Evolutionary conservation across 2,113 vertebrate genomes (phyloP).

Genomic region (Centropristis striata): DNA sequence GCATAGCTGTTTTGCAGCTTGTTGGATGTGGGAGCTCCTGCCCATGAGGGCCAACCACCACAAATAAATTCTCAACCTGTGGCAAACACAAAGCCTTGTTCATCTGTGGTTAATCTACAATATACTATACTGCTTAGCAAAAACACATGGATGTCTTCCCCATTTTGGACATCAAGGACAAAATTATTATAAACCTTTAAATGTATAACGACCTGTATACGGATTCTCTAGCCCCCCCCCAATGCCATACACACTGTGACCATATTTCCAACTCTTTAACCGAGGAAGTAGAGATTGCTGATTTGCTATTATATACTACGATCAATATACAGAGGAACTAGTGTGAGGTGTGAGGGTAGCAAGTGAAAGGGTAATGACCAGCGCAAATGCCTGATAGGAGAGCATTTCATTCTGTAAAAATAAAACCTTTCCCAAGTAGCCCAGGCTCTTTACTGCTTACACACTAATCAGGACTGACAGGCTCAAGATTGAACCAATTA

Average conservation of each 20-base stretch:
- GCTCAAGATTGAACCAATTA: slow-evolving; percentile 86
- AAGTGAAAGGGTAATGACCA: slow-evolving; percentile 59
- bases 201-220: slow-evolving; percentile 37
- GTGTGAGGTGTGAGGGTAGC: slow-evolving; percentile 22
- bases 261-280: slow-evolving; percentile 54
- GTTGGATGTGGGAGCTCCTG: slow-evolving; percentile 26
- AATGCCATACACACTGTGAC: slow-evolving; percentile 75
- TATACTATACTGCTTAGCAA: slow-evolving; percentile 55
- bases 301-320: slow-evolving; percentile 45
- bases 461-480: slow-evolving; percentile 83
- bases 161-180: slow-evolving; percentile 51
- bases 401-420: slow-evolving; percentile 69
- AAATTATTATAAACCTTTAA: slow-evolving; percentile 53
- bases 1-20: slow-evolving; percentile 43
- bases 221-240: slow-evolving; percentile 41
- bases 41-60: slow-evolving; percentile 10
- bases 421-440: slow-evolving; percentile 63
- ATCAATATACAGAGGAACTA: slow-evolving; percentile 56
- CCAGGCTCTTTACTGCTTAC: slow-evolving; percentile 59
- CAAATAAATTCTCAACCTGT: slow-evolving; percentile 55
- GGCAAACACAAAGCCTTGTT: slow-evolving; percentile 65
- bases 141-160: slow-evolving; percentile 63
- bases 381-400: slow-evolving; percentile 53
- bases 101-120: slow-evolving; percentile 72
- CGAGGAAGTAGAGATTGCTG: slow-evolving; percentile 46